Conservation (phyloP, 2,113 vertebrate species). For the Phrynosoma platyrhinos region DNA sequence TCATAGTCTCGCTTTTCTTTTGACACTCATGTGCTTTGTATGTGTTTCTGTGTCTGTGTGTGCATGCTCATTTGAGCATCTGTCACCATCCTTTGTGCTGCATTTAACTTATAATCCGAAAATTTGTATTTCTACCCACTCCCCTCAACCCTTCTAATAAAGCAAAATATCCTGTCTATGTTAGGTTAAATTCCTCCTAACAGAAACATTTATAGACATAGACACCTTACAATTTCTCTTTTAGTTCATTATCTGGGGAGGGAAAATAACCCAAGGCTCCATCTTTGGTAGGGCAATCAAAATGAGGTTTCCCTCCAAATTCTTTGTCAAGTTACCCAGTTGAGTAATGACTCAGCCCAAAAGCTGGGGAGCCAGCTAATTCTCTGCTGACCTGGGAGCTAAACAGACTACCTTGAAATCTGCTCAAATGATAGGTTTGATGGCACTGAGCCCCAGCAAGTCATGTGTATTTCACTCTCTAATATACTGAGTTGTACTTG, state of each 20-base stretch:
- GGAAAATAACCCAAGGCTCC: slow-evolving; percentile 16
- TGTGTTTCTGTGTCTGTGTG: too few species aligned
- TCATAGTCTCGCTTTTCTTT: too few species aligned
- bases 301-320: neutral
- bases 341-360: neutral
- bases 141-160: too few species aligned
- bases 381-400: neutral
- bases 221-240: too few species aligned
- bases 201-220: too few species aligned
- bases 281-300: slow-evolving; percentile 32
- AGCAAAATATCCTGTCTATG: too few species aligned
- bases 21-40: too few species aligned
- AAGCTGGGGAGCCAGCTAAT: slow-evolving; percentile 19
- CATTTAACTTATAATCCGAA: too few species aligned
- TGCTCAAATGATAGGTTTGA: neutral
- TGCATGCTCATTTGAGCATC: too few species aligned
- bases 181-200: too few species aligned
- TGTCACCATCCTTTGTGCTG: too few species aligned
- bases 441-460: neutral
- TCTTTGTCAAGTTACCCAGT: slow-evolving; percentile 24
- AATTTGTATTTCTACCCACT: too few species aligned
- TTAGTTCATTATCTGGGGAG: neutral
- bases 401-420: slow-evolving; percentile 19
- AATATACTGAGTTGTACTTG: neutral
- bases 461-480: neutral